phyloP scores from a whole-genome alignment of 2,113 vertebrate species.

The Thymallus thymallus region DNA sequence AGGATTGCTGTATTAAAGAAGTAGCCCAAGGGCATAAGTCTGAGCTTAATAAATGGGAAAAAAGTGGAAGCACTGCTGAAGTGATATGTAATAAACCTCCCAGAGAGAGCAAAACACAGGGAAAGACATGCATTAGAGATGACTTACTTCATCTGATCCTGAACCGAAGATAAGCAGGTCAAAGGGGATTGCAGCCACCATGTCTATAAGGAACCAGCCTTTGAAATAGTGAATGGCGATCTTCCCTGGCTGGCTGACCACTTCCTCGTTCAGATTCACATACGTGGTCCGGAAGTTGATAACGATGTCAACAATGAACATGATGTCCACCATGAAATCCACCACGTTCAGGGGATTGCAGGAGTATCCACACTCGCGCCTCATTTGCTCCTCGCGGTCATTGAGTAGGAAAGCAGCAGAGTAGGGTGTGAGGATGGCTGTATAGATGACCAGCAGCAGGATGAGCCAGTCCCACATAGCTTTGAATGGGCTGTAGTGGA shows the following conservation, averaged over 20 bases:
- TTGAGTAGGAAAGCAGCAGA: constrained; percentile 97
- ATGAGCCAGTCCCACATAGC: constrained; percentile 99
- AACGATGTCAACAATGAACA: constrained; percentile 99
- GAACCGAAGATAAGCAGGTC: constrained; percentile 99
- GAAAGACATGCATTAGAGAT: not conserved
- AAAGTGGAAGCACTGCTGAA: constrained; percentile 23
- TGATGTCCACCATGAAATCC: constrained; percentile 98
- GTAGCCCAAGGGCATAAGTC: constrained; percentile 44
- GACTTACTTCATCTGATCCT: constrained; percentile 97
- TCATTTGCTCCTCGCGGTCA: constrained; percentile 90
- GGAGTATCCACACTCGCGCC: constrained; percentile 93
- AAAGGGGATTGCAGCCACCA: constrained; percentile 99
- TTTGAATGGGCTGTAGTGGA: constrained; percentile 99
- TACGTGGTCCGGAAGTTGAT: constrained; percentile 99
- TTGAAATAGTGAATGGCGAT: constrained; percentile 99
- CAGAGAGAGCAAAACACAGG: constrained; percentile 19
- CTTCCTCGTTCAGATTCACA: constrained; percentile 96
- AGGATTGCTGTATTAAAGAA: constrained; percentile 66
- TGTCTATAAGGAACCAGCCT: constrained; percentile 99
- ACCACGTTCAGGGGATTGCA: constrained; percentile 96
- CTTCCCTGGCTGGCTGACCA: constrained; percentile 96
- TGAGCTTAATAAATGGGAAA: constrained; percentile 48
- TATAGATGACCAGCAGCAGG: constrained; percentile 95
- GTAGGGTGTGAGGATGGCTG: constrained; percentile 96
- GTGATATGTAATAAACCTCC: constrained; percentile 38